Base-by-base conservation (phyloP, 2,888 invertebrate genomes). In the Eupeodes luniger region DNA sequence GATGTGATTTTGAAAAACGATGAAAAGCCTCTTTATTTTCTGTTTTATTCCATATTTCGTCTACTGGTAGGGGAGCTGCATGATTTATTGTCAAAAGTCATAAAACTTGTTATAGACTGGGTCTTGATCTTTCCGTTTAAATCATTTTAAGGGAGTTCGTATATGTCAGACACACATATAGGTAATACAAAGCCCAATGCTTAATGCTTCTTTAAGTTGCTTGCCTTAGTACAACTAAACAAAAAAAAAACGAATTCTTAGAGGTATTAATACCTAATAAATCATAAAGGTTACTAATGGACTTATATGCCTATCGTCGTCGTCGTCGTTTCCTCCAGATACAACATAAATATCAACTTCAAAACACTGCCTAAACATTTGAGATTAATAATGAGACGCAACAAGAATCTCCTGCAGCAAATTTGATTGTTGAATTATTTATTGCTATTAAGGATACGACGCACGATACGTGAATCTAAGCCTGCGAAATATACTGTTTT, bases 31-130 rank as follows among this genome's bases (percentile, higher is more conserved):
- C 0, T 49, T 14, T 49, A 14, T 14, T 14, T 19, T 51, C n/a
- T 16, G 6, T 53, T 10, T 0, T 53, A 10, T 6, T 4, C 9
- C 53, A 19, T 19, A 19, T 53, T 10, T 40, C 6, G 16, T 4
- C 10, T 10, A 19, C 1, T 53, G n/a, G 5, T 11, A 27, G 12
- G 16, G 55, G 19, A 55, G 12, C 27, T 55, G 5, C 16, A 6
- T 44, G 64, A 44, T 64, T 64, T 40, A 64, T 44, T 64, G 36
- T 12, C 6, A 36, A 36, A 59, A 59, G 36, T 59, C 59, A 36
- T 59, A 36, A 36, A 36, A 36, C 36, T 34, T 9, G 4, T 36
- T 59, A 27, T 27, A 59, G 4, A n/a, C 34, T 9, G 7, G 9
- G 4, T 5, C 9, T 36, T 36, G 4, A 34, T 59, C 59, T 6